phyloP scores from a whole-genome alignment of 2,888 invertebrate genomes.

The Zhengitettix transpicula region DNA sequence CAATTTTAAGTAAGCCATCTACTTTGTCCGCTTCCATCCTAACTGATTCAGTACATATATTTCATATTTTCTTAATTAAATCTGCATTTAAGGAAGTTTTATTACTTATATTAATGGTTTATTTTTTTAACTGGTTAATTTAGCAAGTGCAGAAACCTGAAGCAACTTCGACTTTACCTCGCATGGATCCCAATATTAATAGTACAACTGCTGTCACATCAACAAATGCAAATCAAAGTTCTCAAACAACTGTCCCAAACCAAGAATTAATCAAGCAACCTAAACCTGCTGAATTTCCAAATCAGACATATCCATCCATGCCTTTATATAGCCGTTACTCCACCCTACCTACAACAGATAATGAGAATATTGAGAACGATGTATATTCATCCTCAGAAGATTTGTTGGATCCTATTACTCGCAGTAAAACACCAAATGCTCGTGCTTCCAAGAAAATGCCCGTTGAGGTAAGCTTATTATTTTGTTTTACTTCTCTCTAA shows the following conservation, averaged over 20 bases:
- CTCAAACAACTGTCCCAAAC: too few relatives aligned
- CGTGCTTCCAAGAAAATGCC: slow-evolving; percentile 13
- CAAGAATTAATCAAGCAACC: background rate
- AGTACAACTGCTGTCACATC: background rate
- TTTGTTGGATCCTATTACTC: slow-evolving; percentile 14
- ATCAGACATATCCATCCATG: background rate
- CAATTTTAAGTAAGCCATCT: too few relatives aligned
- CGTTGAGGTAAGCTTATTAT: slow-evolving; percentile 11
- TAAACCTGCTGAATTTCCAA: background rate
- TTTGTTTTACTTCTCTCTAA: too few relatives aligned
- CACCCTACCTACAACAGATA: slow-evolving; percentile 30
- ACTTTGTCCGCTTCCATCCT: too few relatives aligned
- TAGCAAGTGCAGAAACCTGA: background rate
- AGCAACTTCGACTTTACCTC: background rate
- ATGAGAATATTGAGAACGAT: slow-evolving; percentile 5
- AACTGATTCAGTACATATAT: too few relatives aligned
- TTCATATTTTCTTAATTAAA: too few relatives aligned
- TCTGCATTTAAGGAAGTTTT: too few relatives aligned
- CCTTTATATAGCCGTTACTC: slow-evolving; percentile 22
- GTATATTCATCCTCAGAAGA: slow-evolving; percentile 13
- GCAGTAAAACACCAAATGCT: slow-evolving; percentile 14
- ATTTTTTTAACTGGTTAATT: background rate
- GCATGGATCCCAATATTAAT: background rate
- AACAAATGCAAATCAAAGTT: too few relatives aligned
- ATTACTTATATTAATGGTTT: background rate